phyloP scores from a whole-genome alignment of 2,888 invertebrate species.

The Chymomyza caudatula region DNA sequence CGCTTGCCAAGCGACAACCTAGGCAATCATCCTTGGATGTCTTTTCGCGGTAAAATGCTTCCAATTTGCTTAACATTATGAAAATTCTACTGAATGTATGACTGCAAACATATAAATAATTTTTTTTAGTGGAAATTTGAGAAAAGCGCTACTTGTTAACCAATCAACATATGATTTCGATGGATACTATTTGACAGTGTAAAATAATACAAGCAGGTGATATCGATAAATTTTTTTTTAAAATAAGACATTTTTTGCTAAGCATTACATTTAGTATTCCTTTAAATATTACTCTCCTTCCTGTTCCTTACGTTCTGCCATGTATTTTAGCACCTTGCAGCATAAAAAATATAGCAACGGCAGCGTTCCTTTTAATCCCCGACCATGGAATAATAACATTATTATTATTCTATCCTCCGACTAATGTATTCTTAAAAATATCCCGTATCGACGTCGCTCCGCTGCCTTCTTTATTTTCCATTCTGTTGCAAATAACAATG shows the following conservation, averaged over 20 bases:
- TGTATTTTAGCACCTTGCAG: too few species aligned
- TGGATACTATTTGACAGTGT: neutral
- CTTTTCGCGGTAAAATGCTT: conserved; percentile 53
- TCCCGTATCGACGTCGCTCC: too few species aligned
- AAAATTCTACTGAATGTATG: neutral
- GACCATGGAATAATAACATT: too few species aligned
- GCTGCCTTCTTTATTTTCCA: too few species aligned
- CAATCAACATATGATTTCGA: neutral
- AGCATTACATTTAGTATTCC: neutral
- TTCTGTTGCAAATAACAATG: too few species aligned
- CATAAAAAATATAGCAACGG: too few species aligned
- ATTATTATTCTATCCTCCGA: too few species aligned
- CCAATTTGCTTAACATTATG: conserved; percentile 54
- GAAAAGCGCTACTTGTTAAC: neutral
- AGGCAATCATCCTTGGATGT: conserved; percentile 79
- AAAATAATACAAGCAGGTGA: too few species aligned
- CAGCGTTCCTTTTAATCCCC: too few species aligned
- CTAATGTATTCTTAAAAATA: too few species aligned
- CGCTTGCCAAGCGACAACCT: conserved; percentile 81
- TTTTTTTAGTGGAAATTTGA: neutral
- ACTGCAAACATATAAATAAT: neutral
- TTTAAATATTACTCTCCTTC: too few species aligned
- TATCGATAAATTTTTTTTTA: neutral
- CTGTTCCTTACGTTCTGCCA: too few species aligned
- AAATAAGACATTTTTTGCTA: neutral